Conservation (phyloP, 2,113 vertebrate genomes). For the Ochotona princeps region DNA sequence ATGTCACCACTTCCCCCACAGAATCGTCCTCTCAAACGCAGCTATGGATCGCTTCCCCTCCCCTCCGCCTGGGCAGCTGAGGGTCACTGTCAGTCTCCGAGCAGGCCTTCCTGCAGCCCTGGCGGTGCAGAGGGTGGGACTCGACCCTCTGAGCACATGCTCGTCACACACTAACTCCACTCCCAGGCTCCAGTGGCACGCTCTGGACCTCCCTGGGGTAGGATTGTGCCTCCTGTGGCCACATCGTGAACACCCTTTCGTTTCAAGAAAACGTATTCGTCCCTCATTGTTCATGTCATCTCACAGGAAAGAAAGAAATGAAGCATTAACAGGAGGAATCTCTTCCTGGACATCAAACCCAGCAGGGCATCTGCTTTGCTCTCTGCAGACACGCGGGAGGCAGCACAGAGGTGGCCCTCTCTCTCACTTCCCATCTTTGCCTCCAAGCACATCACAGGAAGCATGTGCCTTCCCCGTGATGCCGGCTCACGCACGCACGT, state of each 20-base stretch:
- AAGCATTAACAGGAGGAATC: neutral
- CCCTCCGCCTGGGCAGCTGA: neutral
- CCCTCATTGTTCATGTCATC: neutral
- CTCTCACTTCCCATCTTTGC: neutral
- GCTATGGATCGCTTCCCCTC: neutral
- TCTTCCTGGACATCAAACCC: neutral
- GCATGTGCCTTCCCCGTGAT: neutral
- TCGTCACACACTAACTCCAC: neutral
- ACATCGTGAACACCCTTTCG: neutral
- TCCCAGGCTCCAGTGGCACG: neutral
- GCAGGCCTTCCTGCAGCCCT: neutral
- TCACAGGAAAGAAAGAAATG: neutral
- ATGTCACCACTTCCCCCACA: neutral
- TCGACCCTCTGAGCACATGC: neutral
- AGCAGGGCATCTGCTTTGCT: neutral
- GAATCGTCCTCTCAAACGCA: fast-evolving
- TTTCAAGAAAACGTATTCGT: neutral
- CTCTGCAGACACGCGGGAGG: neutral
- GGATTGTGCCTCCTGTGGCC: too few relatives aligned
- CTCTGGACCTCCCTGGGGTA: too few relatives aligned
- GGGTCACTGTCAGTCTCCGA: neutral
- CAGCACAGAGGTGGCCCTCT: neutral
- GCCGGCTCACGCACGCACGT: too few relatives aligned
- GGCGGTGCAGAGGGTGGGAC: neutral
- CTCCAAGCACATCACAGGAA: neutral